These are phyloP conservation scores for Lepidurus packardi DNA, from an alignment of 1,140 invertebrate species.

Conservation along the genomic window DNA sequence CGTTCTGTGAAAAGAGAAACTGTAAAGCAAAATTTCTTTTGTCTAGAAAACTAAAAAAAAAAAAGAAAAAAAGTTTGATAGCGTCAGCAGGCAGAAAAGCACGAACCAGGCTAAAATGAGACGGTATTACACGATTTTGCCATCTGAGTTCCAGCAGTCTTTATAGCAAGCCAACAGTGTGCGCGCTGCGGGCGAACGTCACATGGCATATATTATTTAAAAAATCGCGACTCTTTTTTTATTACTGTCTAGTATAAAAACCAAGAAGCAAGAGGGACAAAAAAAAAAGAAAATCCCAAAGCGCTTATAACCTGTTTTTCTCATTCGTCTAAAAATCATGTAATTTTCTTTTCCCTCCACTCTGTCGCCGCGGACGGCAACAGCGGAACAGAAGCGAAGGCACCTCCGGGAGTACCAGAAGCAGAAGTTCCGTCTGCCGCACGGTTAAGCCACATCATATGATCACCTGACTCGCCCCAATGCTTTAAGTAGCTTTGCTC, in stretches of 20 bases:
- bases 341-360: background rate
- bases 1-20: no score
- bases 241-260: background rate
- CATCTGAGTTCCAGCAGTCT: background rate
- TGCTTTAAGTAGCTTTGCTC: constrained; percentile 19
- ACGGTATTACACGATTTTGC: constrained; percentile 18
- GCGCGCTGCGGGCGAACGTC: background rate
- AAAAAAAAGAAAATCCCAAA: background rate
- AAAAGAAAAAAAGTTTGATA: background rate
- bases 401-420: background rate
- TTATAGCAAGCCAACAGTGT: background rate
- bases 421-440: constrained; percentile 5
- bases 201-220: constrained; percentile 16
- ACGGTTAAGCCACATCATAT: constrained; percentile 18
- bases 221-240: background rate
- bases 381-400: background rate
- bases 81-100: constrained; percentile 11
- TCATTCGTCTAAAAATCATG: background rate
- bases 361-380: background rate
- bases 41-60: background rate
- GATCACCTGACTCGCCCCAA: background rate
- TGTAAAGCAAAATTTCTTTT: background rate
- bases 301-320: background rate
- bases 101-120: constrained; percentile 15
- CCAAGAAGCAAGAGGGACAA: background rate